Evolutionary conservation across 2,797 vertebrate genomes (phyloP), one percentile per base, ranked within the genome.

Genomic region (Cetoscarus ocellatus): DNA sequence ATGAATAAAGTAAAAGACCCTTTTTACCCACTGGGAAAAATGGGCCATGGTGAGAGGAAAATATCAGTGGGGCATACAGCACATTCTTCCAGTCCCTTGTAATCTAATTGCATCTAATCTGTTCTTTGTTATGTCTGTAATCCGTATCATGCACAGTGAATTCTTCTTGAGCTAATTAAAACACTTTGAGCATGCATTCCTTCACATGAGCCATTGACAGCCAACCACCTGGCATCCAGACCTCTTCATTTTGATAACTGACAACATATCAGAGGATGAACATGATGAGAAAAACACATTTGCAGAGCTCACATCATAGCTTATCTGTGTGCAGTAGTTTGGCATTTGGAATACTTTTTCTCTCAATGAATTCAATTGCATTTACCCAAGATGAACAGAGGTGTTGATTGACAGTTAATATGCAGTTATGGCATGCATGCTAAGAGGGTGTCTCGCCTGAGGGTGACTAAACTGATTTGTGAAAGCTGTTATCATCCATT

Each of bases 391-490:
- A 67, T 74, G 71, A 82, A 43, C 55, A 61, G 34, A 61, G 52
- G 54, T 57, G 15, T 38, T 79, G 81, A 87, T 13, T 85, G 87
- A 84, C 80, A 86, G 66, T 58, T 85, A 86, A 82, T 85, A 83
- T 77, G 43, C 7, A 35, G 70, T 71, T 66, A 69, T 66, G 67
- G 75, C 76, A 50, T 83, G 82, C 81, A 86, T 80, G 69, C 81
- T 60, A 48, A 73, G 56, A 77, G 39, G 39, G 44, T 47, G 57
- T 82, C 47, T 74, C 0, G 13, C 73, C 72, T 18, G 39, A 53
- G 65, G 65, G 72, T 63, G 51, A 49, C 58, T 51, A 15, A 67
- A 66, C 70, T 69, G 40, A 39, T 47, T 77, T 82, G 61, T 65
- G 15, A 68, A 57, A 55, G 52, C 55, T 51, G 51, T 58, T 75